Evolutionary conservation across 2,113 vertebrate genomes (phyloP).

Genomic region (Campylorhamphus procurvoides): DNA sequence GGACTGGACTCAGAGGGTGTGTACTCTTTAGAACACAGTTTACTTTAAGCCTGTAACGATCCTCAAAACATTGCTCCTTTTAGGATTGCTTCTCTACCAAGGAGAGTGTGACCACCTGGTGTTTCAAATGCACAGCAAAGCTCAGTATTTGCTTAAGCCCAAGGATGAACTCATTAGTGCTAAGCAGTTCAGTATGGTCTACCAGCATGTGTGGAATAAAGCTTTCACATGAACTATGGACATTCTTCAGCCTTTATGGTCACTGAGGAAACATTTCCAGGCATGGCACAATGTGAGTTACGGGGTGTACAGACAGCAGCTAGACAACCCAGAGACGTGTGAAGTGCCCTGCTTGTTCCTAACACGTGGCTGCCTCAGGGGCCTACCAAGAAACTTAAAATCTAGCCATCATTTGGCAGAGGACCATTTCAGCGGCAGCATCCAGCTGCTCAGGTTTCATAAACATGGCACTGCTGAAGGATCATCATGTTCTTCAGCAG

Average conservation of each 20-base stretch:
- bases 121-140: neutral
- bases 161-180: neutral
- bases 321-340: neutral
- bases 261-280: neutral
- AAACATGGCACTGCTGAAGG: neutral
- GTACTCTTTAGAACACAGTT: neutral
- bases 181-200: neutral
- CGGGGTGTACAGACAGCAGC: neutral
- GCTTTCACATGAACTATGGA: neutral
- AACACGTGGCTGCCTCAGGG: neutral
- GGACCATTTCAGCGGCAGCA: neutral
- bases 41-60: neutral
- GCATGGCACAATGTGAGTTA: neutral
- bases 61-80: neutral
- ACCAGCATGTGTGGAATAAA: neutral
- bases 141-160: neutral
- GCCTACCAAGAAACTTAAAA: neutral
- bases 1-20: neutral
- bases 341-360: neutral
- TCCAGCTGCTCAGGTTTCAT: neutral
- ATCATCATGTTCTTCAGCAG: neutral
- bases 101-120: neutral
- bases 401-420: neutral
- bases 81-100: neutral
- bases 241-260: neutral